phyloP scores from a whole-genome alignment of 2,797 vertebrate species.

The Intellagama lesueurii region DNA sequence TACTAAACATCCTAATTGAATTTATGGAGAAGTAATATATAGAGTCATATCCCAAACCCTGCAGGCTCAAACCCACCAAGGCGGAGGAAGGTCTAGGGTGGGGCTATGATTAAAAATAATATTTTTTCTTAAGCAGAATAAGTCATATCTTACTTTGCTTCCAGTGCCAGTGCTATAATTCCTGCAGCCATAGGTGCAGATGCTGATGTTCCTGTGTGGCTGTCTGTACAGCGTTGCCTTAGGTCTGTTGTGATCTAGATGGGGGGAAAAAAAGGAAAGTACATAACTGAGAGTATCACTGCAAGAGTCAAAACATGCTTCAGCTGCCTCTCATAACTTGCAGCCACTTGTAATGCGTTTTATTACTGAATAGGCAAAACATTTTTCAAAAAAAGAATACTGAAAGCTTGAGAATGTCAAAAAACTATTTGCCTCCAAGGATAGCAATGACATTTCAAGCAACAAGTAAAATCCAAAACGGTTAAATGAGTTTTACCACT shows the following conservation, averaged over 20 bases:
- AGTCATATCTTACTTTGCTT: constrained; percentile 94
- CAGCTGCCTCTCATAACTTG: not conserved
- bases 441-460: constrained; percentile 22
- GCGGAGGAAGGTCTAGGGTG: not conserved
- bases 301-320: constrained; percentile 52
- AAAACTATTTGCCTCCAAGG: not conserved
- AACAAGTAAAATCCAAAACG: not conserved
- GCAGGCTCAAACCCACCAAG: not conserved
- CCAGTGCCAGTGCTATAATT: constrained; percentile 95
- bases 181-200: constrained; percentile 98
- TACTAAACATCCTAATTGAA: not conserved
- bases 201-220: constrained; percentile 97
- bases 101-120: too few relatives aligned
- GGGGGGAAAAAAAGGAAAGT: constrained; percentile 52
- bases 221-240: constrained; percentile 97
- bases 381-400: constrained; percentile 6
- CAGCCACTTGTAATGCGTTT: constrained; percentile 14
- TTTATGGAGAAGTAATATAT: not conserved
- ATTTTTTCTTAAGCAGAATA: constrained; percentile 31
- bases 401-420: not conserved
- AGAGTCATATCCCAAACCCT: not conserved
- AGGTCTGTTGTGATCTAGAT: constrained; percentile 95
- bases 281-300: constrained; percentile 53
- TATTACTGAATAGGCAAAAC: constrained; percentile 27
- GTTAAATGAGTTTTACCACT: constrained; percentile 37